These are phyloP conservation scores for Polypedilum pembai DNA, from an alignment of 1,140 invertebrate genomes.

Conservation along the genomic window DNA sequence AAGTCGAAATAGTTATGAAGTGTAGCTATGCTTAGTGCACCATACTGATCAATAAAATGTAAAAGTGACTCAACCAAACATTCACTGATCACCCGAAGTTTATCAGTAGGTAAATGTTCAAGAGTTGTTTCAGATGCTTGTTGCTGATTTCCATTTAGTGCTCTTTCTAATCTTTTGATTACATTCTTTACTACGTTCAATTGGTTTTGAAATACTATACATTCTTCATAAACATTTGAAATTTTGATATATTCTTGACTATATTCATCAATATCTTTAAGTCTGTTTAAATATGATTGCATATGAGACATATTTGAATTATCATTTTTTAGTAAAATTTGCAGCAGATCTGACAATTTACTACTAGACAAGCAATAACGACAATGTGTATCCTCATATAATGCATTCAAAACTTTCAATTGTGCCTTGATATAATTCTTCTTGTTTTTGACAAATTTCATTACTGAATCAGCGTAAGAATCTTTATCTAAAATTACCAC, in stretches of 20 bases:
- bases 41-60: conserved; percentile 57
- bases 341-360: conserved; percentile 65
- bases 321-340: conserved; percentile 65
- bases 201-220: conserved; percentile 70
- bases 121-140: conserved; percentile 45
- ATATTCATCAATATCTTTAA: conserved; percentile 51
- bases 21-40: conserved; percentile 45
- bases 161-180: conserved; percentile 58
- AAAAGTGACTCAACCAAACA: conserved; percentile 71
- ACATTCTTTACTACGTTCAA: conserved; percentile 67
- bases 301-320: conserved; percentile 71
- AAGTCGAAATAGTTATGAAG: conserved; percentile 52
- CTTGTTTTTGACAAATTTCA: conserved; percentile 37
- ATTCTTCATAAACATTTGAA: conserved; percentile 72
- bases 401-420: conserved; percentile 42
- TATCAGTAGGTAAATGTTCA: conserved; percentile 60
- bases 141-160: conserved; percentile 38
- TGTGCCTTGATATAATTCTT: conserved; percentile 36
- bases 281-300: conserved; percentile 67
- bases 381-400: conserved; percentile 72
- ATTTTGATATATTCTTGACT: conserved; percentile 58
- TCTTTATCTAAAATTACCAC: conserved; percentile 66
- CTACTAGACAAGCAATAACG: conserved; percentile 75
- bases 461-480: conserved; percentile 48
- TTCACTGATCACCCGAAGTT: conserved; percentile 69